Conservation (phyloP, 2,797 vertebrate species). For the Diceros bicornis region DNA sequence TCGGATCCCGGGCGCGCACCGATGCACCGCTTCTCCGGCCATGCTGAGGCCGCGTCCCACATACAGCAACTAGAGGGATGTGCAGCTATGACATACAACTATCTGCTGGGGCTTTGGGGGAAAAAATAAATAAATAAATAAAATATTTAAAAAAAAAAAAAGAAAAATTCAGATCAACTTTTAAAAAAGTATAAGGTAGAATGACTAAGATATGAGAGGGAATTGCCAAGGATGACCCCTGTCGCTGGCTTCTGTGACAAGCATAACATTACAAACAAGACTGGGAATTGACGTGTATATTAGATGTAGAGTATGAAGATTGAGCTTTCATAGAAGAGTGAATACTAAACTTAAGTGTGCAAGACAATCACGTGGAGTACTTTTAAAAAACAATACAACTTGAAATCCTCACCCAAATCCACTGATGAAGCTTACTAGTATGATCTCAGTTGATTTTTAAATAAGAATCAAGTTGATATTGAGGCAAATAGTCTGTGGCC, state of each 20-base stretch:
- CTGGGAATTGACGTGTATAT: background rate
- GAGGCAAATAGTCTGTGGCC: background rate
- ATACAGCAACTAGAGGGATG: too few species aligned
- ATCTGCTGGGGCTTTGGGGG: too few species aligned
- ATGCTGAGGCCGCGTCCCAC: too few species aligned
- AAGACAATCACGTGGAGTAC: accelerated
- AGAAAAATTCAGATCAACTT: background rate
- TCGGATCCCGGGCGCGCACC: too few species aligned
- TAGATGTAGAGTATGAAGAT: background rate
- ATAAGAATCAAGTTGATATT: background rate
- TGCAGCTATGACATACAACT: too few species aligned
- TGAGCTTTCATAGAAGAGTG: background rate
- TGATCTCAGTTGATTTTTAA: background rate
- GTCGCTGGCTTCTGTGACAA: background rate
- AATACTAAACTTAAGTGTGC: background rate
- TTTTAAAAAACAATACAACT: background rate
- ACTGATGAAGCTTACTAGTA: background rate
- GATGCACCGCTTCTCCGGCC: too few species aligned
- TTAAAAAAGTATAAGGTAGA: background rate
- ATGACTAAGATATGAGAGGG: background rate
- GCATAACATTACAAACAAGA: background rate
- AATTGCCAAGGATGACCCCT: background rate
- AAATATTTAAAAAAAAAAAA: too few species aligned
- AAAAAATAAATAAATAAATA: too few species aligned
- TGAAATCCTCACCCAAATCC: background rate